Evolutionary conservation across 2,797 vertebrate genomes (phyloP), one percentile per base, ranked within the genome.

Genomic region (Sebastes iracundus): DNA sequence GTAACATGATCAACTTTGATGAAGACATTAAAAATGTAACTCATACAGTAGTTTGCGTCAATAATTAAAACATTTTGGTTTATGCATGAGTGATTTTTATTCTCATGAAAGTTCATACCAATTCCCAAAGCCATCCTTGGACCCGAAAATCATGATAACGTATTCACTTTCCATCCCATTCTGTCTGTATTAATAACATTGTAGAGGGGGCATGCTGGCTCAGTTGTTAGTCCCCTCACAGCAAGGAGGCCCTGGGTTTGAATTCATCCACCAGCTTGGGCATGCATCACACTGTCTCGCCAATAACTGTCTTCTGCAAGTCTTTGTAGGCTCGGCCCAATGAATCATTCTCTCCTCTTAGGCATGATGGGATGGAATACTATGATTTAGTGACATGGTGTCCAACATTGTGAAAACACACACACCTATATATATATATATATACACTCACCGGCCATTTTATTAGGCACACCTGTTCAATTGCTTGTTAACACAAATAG

Each of bases 1-100:
- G 4, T 28, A 32, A 82, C 33, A 55, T 38, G 35, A 65, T 35
- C 13, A 38, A 77, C 49, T 86, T 81, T 75, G 69, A 82, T 82
- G 42, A 69, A 52, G 16, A 32, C 59, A 65, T 76, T 35, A 72
- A 72, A 69, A n/a, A 82, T 77, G 4, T n/a, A 77, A 27, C 32
- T 56, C 35, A 3, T 27, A 23, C 62, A 66, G 67, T 16, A 28
- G 58, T 72, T 64, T 65, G 12, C 72, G 46, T 81, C 28, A 85
- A 73, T 69, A 73, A 76, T 74, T 70, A 7, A 66, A 9, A 25
- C 7, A 16, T 11, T 13, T 56, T 16, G 16, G 8, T 46, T 64
- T 4, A 56, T 61, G 46, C 32, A 46, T 30, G 11, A 72, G 11
- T 25, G 30, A 74, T 71, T 67, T 67, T 71, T 25, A 46, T 49